Evolutionary conservation across 2,113 vertebrate species (phyloP).

Genomic region (Regulus satrapa): DNA sequence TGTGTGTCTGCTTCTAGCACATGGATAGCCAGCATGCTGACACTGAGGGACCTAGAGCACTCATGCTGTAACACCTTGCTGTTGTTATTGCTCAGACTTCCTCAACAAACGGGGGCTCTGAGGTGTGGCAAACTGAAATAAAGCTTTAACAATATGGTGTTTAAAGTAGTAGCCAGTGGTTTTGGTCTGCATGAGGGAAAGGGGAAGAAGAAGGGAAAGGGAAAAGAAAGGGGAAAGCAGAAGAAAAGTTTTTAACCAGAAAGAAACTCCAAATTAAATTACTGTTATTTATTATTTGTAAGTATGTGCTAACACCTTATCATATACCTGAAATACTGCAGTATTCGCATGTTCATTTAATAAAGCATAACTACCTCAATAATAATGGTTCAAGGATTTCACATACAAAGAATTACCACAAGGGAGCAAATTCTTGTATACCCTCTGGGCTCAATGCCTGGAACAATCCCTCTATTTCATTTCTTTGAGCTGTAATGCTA

Average conservation of each 20-base stretch:
- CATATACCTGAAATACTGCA: background rate
- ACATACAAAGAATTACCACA: background rate
- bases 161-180: background rate
- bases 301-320: background rate
- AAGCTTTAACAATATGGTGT: background rate
- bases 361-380: background rate
- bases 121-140: background rate
- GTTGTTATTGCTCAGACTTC: background rate
- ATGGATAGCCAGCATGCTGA: background rate
- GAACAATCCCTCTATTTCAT: background rate
- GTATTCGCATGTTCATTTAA: background rate
- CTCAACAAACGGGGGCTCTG: background rate
- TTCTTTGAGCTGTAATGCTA: background rate
- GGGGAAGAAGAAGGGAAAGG: background rate
- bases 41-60: background rate
- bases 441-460: background rate
- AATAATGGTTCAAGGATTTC: background rate
- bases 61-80: background rate
- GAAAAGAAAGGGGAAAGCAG: fast-evolving
- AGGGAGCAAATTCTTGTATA: background rate
- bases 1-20: background rate
- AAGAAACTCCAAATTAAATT: background rate
- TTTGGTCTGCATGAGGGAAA: background rate
- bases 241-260: background rate
- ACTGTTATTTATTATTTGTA: background rate